phyloP scores from a whole-genome alignment of 2,797 vertebrate species.

The Catostomus latipinnis region DNA sequence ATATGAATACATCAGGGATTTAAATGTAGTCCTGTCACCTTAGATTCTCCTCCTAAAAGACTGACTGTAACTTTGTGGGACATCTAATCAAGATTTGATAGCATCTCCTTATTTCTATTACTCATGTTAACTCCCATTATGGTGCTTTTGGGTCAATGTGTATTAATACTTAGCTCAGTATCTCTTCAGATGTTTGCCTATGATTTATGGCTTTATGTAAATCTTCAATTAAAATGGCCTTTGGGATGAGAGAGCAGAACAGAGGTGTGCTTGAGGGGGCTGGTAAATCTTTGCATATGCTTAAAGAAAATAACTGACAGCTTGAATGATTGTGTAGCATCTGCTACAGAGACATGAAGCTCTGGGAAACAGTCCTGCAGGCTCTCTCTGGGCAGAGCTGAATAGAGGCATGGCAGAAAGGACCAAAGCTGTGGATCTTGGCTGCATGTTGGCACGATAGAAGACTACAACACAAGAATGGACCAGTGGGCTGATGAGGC shows the following conservation, averaged over 20 bases:
- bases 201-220: constrained; percentile 54
- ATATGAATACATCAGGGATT: constrained; percentile 28
- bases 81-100: constrained; percentile 41
- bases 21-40: constrained; percentile 22
- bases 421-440: neutral
- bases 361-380: neutral
- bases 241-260: constrained; percentile 19
- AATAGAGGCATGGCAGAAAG: neutral
- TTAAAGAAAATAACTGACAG: constrained; percentile 33
- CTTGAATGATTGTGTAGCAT: neutral
- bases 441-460: no score
- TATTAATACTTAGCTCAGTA: constrained; percentile 31
- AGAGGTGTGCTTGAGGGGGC: neutral
- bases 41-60: constrained; percentile 10
- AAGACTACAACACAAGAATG: neutral
- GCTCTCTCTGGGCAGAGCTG: neutral
- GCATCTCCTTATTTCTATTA: constrained; percentile 25
- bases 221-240: constrained; percentile 50
- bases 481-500: neutral
- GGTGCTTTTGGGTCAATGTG: constrained; percentile 30
- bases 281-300: constrained; percentile 7
- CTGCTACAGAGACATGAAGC: neutral
- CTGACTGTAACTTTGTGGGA: constrained; percentile 31
- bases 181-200: constrained; percentile 16
- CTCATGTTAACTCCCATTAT: constrained; percentile 62